Conservation (phyloP, 1,140 invertebrate genomes). For the Pissodes strobi region DNA sequence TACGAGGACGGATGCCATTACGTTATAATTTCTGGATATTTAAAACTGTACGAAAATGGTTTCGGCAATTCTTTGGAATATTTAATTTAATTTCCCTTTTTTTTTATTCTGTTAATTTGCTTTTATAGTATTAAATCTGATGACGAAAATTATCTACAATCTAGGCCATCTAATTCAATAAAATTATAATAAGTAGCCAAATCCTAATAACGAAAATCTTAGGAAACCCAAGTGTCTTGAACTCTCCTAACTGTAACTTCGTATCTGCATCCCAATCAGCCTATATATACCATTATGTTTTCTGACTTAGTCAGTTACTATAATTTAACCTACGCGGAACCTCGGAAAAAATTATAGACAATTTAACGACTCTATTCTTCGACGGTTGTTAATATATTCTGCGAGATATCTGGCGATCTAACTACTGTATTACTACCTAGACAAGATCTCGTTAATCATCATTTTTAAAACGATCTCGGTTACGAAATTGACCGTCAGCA, state of each 20-base stretch:
- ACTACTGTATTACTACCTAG: conserved; percentile 34
- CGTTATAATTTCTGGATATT: too few relatives aligned
- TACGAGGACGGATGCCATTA: not conserved
- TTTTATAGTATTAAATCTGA: too few relatives aligned
- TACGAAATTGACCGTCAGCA: conserved; percentile 32
- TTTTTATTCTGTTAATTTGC: too few relatives aligned
- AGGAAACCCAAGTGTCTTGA: too few relatives aligned
- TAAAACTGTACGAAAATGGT: too few relatives aligned
- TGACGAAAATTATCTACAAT: too few relatives aligned
- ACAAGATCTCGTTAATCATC: conserved; percentile 38
- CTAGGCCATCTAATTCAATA: too few relatives aligned
- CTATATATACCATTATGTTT: conserved; percentile 20
- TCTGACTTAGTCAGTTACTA: conserved; percentile 17
- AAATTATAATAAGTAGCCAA: too few relatives aligned
- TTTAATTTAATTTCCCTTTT: too few relatives aligned
- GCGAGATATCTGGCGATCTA: conserved; percentile 30
- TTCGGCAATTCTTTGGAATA: too few relatives aligned
- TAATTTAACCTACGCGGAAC: conserved; percentile 25
- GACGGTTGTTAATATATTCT: conserved; percentile 32
- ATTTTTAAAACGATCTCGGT: conserved; percentile 26
- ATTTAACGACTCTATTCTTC: conserved; percentile 38
- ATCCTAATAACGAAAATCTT: too few relatives aligned
- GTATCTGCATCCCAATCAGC: conserved; percentile 13
- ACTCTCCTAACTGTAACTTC: conserved; percentile 14
- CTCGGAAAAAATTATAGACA: conserved; percentile 28